Conservation (phyloP, 2,797 vertebrate species). For the Oceanodroma leucorhoa region DNA sequence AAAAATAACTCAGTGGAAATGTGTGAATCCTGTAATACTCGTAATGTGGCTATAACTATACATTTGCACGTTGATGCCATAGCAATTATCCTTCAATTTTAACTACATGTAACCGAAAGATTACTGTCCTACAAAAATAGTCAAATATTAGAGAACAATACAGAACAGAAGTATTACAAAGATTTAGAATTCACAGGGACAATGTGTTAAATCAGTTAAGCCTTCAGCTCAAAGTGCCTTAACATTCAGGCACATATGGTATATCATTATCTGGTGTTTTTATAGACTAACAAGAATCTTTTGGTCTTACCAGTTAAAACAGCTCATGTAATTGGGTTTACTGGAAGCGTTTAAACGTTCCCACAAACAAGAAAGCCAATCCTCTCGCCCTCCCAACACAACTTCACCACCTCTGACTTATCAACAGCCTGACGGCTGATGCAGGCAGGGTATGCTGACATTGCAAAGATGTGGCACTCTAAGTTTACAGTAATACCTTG, state of each 20-base stretch:
- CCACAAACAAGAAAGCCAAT: conserved; percentile 27
- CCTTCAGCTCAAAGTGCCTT: conserved; percentile 61
- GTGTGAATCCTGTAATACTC: conserved; percentile 36
- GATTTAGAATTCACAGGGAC: conserved; percentile 31
- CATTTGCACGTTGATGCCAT: not conserved
- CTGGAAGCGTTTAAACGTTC: not conserved
- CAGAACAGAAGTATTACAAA: conserved; percentile 45
- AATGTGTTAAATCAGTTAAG: conserved; percentile 15
- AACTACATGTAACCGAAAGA: conserved; percentile 64
- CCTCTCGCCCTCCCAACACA: not conserved
- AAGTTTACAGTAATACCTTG: not conserved
- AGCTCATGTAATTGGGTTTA: not conserved
- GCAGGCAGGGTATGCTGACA: not conserved
- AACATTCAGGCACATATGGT: conserved; percentile 68
- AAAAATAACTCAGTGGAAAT: conserved; percentile 57
- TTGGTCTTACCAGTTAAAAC: conserved; percentile 10
- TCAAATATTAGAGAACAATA: conserved; percentile 54
- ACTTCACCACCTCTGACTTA: not conserved
- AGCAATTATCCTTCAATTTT: conserved; percentile 49
- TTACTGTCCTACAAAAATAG: conserved; percentile 63
- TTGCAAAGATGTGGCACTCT: not conserved
- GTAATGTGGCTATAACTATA: not conserved
- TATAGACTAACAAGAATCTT: conserved; percentile 21
- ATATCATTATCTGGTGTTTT: conserved; percentile 38
- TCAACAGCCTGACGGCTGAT: not conserved